These are phyloP conservation scores for Virgularia gustaviana DNA, from an alignment of 92 coral and sea anemone genomes.

Conservation along the genomic window DNA sequence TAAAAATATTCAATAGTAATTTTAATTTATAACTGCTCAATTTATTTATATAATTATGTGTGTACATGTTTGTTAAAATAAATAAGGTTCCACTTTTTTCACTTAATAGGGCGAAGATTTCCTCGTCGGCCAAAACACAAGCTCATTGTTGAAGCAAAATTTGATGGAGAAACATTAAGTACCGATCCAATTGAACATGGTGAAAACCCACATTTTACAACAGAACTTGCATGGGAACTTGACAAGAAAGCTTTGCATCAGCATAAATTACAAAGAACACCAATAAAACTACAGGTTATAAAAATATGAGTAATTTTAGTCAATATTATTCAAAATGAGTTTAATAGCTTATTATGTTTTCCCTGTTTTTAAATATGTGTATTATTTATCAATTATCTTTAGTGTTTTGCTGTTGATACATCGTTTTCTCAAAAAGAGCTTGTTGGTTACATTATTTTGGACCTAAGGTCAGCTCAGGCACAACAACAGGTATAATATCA, in stretches of 20 bases:
- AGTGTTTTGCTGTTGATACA: slow-evolving; percentile 91
- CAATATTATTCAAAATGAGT: neutral
- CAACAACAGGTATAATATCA: slow-evolving; percentile 61
- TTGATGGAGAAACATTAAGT: slow-evolving; percentile 92
- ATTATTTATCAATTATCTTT: neutral
- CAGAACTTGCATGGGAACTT: slow-evolving; percentile 98
- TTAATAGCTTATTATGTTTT: neutral
- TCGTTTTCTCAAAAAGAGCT: slow-evolving; percentile 87
- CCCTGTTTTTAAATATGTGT: neutral
- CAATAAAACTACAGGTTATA: slow-evolving; percentile 93
- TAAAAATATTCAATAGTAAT: too few species aligned
- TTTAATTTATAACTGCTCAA: too few species aligned
- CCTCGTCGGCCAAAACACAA: slow-evolving; percentile 86
- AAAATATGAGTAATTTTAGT: neutral
- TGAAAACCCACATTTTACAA: slow-evolving; percentile 83
- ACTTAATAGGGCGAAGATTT: slow-evolving; percentile 66
- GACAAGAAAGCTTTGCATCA: slow-evolving; percentile 84
- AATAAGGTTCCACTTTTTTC: neutral
- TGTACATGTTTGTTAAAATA: neutral
- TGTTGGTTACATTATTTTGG: slow-evolving; percentile 89
- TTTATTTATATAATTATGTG: neutral
- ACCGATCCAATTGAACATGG: slow-evolving; percentile 93
- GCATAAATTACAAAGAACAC: slow-evolving; percentile 91
- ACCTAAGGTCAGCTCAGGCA: slow-evolving; percentile 89
- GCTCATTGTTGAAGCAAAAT: slow-evolving; percentile 85